Evolutionary conservation across 2,113 vertebrate species (phyloP).

Genomic region (Anser cygnoides): DNA sequence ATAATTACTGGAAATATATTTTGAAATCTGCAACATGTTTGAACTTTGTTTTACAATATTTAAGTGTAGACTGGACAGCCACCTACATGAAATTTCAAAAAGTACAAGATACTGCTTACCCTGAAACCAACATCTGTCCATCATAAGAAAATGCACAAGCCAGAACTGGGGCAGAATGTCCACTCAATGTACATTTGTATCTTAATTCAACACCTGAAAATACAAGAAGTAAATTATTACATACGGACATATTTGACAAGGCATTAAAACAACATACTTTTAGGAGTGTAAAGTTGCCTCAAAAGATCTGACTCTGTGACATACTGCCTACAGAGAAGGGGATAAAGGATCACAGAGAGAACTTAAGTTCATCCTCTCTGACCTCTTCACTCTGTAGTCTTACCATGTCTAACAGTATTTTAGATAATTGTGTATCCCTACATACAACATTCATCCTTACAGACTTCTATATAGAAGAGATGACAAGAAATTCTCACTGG

Average conservation of each 20-base stretch:
- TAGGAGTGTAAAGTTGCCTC: background rate
- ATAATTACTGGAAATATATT: background rate
- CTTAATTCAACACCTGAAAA: conserved; percentile 79
- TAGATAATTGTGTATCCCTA: background rate
- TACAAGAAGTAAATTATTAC: background rate
- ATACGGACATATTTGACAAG: background rate
- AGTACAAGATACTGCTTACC: conserved; percentile 75
- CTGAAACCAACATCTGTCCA: conserved; percentile 84
- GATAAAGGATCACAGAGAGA: background rate
- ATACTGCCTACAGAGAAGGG: background rate
- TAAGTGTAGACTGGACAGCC: background rate
- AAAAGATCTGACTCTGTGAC: background rate
- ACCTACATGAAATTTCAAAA: background rate
- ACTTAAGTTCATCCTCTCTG: background rate
- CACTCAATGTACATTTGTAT: conserved; percentile 76
- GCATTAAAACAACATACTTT: background rate
- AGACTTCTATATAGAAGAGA: background rate
- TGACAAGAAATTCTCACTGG: background rate
- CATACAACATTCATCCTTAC: background rate
- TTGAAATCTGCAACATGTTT: background rate
- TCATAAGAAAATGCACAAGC: conserved; percentile 88
- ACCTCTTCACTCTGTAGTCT: background rate
- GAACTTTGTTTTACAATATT: background rate
- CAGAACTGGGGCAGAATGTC: conserved; percentile 87
- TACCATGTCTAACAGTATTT: background rate